These are phyloP conservation scores for Sesia apiformis DNA, from an alignment of 2,888 invertebrate species.

Conservation along the genomic window DNA sequence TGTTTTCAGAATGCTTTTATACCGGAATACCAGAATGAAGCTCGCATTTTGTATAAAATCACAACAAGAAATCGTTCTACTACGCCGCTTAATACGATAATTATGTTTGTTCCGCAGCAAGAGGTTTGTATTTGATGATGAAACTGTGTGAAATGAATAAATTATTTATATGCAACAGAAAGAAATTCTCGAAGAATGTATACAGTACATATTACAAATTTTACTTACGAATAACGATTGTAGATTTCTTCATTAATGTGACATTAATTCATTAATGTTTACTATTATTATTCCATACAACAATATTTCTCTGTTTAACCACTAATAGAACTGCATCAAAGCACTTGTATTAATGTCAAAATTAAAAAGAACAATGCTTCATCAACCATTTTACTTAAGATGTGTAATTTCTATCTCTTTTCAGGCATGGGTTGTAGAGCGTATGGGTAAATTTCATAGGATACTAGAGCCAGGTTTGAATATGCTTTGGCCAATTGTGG, in stretches of 20 bases:
- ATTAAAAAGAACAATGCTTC: not conserved
- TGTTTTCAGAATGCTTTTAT: constrained; percentile 56
- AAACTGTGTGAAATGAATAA: too few relatives aligned
- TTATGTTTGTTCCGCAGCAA: constrained; percentile 99
- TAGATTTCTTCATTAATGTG: too few relatives aligned
- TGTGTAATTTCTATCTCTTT: constrained; percentile 18
- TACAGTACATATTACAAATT: too few relatives aligned
- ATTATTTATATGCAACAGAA: too few relatives aligned
- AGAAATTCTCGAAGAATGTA: too few relatives aligned
- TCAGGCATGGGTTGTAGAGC: constrained; percentile 96
- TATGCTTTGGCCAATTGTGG: constrained; percentile 91
- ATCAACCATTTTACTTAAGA: not conserved
- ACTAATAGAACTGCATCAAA: too few relatives aligned
- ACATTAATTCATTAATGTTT: too few relatives aligned
- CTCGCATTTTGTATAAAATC: constrained; percentile 44
- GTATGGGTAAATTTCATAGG: constrained; percentile 97
- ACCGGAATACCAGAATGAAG: constrained; percentile 55
- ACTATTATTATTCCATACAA: too few relatives aligned
- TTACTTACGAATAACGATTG: too few relatives aligned
- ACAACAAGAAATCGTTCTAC: constrained; percentile 64
- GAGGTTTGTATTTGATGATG: constrained; percentile 75
- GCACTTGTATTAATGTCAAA: not conserved
- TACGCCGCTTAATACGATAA: constrained; percentile 91
- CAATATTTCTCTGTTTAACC: too few relatives aligned
- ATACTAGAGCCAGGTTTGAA: constrained; percentile 97